phyloP scores from a whole-genome alignment of 2,888 invertebrate species.

The Napeogenes inachia region DNA sequence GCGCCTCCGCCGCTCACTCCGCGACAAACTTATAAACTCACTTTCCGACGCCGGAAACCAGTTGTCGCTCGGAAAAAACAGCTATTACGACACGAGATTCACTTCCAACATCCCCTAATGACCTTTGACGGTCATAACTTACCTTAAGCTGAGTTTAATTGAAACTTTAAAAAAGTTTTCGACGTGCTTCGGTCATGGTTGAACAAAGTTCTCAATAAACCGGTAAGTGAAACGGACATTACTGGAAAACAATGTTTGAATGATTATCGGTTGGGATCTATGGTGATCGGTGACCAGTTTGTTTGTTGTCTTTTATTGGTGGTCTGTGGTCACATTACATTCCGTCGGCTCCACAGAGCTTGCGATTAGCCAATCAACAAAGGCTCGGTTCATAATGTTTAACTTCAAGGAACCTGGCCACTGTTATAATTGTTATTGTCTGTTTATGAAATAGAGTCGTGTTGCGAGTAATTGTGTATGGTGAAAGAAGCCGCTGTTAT shows the following conservation, averaged over 20 bases:
- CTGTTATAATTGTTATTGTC: slow-evolving; percentile 50
- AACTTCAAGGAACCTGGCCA: slow-evolving; percentile 54
- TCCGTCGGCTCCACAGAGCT: slow-evolving; percentile 33
- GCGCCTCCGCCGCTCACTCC: slow-evolving; percentile 42
- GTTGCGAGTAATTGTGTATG: slow-evolving; percentile 34
- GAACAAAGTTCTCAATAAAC: slow-evolving; percentile 65
- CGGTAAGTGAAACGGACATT: slow-evolving; percentile 68
- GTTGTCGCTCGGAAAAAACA: slow-evolving; percentile 49
- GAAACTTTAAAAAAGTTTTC: slow-evolving; percentile 58
- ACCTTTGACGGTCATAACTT: slow-evolving; percentile 35
- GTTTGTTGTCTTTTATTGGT: slow-evolving; percentile 18
- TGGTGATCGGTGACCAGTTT: slow-evolving; percentile 11
- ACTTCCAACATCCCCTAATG: slow-evolving; percentile 32
- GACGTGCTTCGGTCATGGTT: slow-evolving; percentile 58
- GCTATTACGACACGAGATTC: slow-evolving; percentile 44
- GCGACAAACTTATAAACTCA: slow-evolving; percentile 63
- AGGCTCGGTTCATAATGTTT: slow-evolving; percentile 48
- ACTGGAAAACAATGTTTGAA: slow-evolving; percentile 50
- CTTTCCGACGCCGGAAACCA: slow-evolving; percentile 60
- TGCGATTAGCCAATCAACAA: slow-evolving; percentile 37
- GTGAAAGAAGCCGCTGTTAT: neutral
- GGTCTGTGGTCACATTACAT: slow-evolving; percentile 31
- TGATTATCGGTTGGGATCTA: slow-evolving; percentile 22
- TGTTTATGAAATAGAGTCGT: slow-evolving; percentile 40
- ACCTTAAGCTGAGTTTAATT: slow-evolving; percentile 43